Evolutionary conservation across 2,113 vertebrate genomes (phyloP).

Genomic region (Thinocorus orbignyianus): DNA sequence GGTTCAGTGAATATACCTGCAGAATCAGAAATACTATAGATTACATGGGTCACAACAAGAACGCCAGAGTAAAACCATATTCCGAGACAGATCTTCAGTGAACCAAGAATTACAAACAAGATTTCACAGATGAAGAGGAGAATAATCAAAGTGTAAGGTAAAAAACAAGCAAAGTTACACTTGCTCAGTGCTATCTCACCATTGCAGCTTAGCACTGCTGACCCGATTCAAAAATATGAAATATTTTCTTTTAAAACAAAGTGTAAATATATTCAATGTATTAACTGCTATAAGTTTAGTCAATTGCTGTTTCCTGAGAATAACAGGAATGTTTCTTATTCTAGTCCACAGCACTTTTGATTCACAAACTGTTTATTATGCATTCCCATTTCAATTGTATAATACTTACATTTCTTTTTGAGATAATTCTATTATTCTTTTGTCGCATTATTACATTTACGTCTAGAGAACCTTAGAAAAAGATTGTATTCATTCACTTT

Average conservation of each 20-base stretch:
- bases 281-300: not conserved
- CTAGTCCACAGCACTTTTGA: not conserved
- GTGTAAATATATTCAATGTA: not conserved
- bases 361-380: not conserved
- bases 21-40: conserved; percentile 58
- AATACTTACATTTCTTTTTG: not conserved
- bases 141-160: conserved; percentile 41
- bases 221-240: not conserved
- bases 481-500: not conserved
- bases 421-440: not conserved
- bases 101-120: conserved; percentile 35
- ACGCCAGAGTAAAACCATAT: not conserved
- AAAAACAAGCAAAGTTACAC: conserved; percentile 7
- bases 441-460: not conserved
- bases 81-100: conserved; percentile 29
- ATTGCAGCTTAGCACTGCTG: not conserved
- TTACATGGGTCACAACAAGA: conserved; percentile 62
- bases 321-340: not conserved
- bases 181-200: not conserved
- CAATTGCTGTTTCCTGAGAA: not conserved
- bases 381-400: not conserved
- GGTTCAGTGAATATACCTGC: conserved; percentile 22
- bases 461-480: not conserved
- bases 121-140: conserved; percentile 59
- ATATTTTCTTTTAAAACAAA: not conserved